These are phyloP conservation scores for Bubo bubo DNA, from an alignment of 2,113 vertebrate species.

Conservation along the genomic window DNA sequence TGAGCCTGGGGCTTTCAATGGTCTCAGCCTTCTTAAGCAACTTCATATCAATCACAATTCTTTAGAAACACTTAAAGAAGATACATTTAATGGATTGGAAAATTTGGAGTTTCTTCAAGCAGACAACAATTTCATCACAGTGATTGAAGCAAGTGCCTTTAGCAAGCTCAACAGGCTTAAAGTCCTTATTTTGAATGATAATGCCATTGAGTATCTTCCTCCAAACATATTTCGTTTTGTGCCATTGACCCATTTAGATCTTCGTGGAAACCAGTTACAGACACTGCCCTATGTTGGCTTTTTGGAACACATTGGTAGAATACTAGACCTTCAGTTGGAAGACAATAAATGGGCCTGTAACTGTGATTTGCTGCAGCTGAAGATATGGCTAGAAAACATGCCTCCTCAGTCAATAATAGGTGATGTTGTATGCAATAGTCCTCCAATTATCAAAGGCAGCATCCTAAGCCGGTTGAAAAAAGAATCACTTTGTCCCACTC, in stretches of 20 bases:
- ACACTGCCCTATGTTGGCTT: constrained; percentile 94
- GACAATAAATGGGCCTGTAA: constrained; percentile 95
- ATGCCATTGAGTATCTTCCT: constrained; percentile 93
- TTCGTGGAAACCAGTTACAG: constrained; percentile 94
- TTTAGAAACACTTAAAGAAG: constrained; percentile 91
- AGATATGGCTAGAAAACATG: constrained; percentile 97
- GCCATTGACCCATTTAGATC: constrained; percentile 94
- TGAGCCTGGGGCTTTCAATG: constrained; percentile 90
- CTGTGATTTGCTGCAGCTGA: constrained; percentile 91
- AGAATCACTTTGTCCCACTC: constrained; percentile 87
- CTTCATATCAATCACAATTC: constrained; percentile 99
- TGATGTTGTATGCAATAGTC: constrained; percentile 88
- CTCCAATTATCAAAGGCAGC: constrained; percentile 84
- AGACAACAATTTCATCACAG: constrained; percentile 96
- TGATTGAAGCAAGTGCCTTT: constrained; percentile 95
- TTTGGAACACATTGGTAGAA: constrained; percentile 95
- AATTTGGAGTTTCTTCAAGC: constrained; percentile 97
- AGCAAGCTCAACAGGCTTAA: constrained; percentile 96
- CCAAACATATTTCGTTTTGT: constrained; percentile 94
- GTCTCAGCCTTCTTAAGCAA: constrained; percentile 89
- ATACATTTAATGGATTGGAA: constrained; percentile 92
- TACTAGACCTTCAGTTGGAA: constrained; percentile 92
- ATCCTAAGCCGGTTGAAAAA: constrained; percentile 88
- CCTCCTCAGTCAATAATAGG: constrained; percentile 90
- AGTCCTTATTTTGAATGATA: constrained; percentile 97